phyloP scores from a whole-genome alignment of 2,888 invertebrate genomes.

The Cantharis lateralis region DNA sequence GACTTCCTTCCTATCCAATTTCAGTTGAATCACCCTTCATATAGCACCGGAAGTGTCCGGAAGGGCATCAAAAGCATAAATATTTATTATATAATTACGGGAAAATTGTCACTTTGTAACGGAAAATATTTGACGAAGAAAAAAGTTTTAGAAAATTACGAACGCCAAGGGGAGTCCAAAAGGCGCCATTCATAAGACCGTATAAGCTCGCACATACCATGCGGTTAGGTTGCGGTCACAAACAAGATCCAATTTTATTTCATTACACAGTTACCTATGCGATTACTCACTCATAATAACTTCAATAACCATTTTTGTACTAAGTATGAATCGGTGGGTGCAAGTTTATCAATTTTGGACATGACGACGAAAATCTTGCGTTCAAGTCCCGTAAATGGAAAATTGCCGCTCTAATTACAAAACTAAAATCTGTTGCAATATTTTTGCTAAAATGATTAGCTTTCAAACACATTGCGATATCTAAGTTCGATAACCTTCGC shows the following conservation, averaged over 20 bases:
- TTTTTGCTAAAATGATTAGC: not conserved
- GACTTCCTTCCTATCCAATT: constrained; percentile 28
- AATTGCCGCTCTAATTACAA: not conserved
- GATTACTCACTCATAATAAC: not conserved
- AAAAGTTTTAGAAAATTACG: not conserved
- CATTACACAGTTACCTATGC: not conserved
- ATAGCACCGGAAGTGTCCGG: constrained; percentile 12
- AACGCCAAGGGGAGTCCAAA: not conserved
- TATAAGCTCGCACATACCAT: not conserved
- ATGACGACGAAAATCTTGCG: not conserved
- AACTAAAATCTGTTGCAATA: not conserved
- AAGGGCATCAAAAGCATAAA: constrained; percentile 1
- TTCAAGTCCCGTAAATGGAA: not conserved
- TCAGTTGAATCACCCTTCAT: constrained; percentile 18
- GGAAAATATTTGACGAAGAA: not conserved
- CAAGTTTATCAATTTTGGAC: not conserved
- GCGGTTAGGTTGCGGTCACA: not conserved
- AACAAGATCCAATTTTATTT: not conserved
- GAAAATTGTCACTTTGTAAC: not conserved
- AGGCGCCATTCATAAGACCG: not conserved
- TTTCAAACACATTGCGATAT: not conserved
- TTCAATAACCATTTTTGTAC: not conserved
- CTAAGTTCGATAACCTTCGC: constrained; percentile 8
- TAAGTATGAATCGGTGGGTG: not conserved
- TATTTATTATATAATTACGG: not conserved